Percentiles rank a stretch among this genome's conserved stretches.
Evolutionary conservation across 64 coral and sea anemone species (phyloP).

Genomic region (Dendronephthya gigantea): DNA sequence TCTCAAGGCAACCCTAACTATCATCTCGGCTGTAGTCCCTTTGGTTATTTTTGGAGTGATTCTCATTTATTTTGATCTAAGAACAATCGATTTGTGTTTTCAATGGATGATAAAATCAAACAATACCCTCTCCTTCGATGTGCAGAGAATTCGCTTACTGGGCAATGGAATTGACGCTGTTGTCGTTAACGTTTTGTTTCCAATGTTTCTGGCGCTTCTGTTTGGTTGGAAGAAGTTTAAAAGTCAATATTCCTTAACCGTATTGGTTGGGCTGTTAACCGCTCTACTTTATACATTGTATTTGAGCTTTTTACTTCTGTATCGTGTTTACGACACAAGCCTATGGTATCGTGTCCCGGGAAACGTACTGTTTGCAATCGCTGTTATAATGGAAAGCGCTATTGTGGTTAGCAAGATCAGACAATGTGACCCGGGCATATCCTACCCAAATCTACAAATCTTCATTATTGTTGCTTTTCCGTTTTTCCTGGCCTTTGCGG

Average conservation of each 20-base stretch:
- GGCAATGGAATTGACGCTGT: background rate
- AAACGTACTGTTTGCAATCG: background rate
- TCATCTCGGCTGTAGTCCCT: conserved; percentile 1
- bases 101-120: background rate
- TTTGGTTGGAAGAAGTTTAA: background rate
- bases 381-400: background rate
- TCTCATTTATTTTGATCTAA: conserved; percentile 32
- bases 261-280: background rate
- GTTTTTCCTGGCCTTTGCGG: background rate
- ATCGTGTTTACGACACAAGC: too few relatives aligned
- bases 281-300: background rate
- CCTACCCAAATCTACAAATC: background rate
- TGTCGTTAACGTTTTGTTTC: background rate
- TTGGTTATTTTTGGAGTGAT: background rate
- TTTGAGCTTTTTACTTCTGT: too few relatives aligned
- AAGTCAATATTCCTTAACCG: too few relatives aligned
- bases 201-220: background rate
- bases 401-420: background rate
- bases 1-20: conserved; percentile 10
- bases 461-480: background rate
- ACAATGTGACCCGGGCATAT: background rate
- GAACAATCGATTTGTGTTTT: conserved; percentile 16
- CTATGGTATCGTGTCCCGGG: background rate
- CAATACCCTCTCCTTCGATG: conserved; percentile 15
- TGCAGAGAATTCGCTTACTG: background rate